Conservation (phyloP, 2,888 invertebrate genomes). For the Andrena bicolor region DNA sequence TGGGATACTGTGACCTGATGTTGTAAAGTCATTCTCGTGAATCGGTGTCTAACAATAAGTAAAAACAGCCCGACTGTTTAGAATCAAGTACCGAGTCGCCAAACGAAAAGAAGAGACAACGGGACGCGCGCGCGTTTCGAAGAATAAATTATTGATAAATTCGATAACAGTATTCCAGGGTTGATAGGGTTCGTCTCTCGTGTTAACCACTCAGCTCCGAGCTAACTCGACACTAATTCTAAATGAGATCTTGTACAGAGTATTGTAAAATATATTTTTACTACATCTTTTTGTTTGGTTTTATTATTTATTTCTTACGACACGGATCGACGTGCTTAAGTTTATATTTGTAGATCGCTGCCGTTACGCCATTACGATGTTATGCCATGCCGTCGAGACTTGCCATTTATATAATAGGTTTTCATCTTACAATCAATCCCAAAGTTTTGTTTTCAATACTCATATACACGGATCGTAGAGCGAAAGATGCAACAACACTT, state of each 20-base stretch:
- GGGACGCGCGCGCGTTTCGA: too few species aligned
- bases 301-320: slow-evolving; percentile 80
- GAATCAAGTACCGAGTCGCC: not conserved
- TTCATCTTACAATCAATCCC: slow-evolving; percentile 50
- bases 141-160: not conserved
- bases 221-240: slow-evolving; percentile 62
- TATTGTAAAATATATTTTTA: slow-evolving; percentile 83
- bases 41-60: not conserved
- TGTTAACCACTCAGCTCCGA: slow-evolving; percentile 37
- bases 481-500: slow-evolving; percentile 45
- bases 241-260: slow-evolving; percentile 79
- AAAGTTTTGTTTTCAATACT: slow-evolving; percentile 77
- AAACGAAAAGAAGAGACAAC: not conserved
- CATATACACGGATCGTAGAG: slow-evolving; percentile 72
- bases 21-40: not conserved
- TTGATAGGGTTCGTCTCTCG: slow-evolving; percentile 33
- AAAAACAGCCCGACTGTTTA: too few species aligned
- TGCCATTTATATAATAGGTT: slow-evolving; percentile 77
- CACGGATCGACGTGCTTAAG: slow-evolving; percentile 55
- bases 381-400: slow-evolving; percentile 81
- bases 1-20: slow-evolving; percentile 51
- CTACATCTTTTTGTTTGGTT: slow-evolving; percentile 74
- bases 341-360: slow-evolving; percentile 58
- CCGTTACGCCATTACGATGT: slow-evolving; percentile 69
- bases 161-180: slow-evolving; percentile 53